Base-by-base conservation (phyloP, 2,113 vertebrate genomes). In the Phaethornis superciliosus region DNA sequence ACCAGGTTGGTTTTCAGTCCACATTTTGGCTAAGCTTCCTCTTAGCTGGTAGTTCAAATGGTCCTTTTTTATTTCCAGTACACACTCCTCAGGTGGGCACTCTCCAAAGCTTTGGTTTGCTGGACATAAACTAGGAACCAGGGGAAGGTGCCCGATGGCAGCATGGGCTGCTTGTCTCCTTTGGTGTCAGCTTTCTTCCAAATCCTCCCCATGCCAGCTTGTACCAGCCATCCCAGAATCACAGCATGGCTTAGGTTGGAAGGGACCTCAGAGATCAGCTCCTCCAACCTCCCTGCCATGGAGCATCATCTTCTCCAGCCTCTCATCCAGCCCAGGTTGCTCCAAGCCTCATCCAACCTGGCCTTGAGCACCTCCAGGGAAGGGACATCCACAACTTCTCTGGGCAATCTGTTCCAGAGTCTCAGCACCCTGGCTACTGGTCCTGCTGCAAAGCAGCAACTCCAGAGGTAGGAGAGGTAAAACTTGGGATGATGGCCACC, bases 191-290 rank as follows among this genome's bases (percentile, higher is more conserved):
- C 51, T 75, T 51, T 12, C 52, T 75, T 35, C 37, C 20, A 15
- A 63, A 6, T 9, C 4, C 28, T 26, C 64, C 23, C 12, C 24
- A 2, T 2, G 0, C 44, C 1, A 0, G 20, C 13, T 27, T n/a
- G 4, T 18, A 6, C 47, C 89, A 71, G 9, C 28, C 22, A 15
- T 40, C 40, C 40, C 40, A 40, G 40, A 40, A 40, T 40, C 40
- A 11, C 40, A 40, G 40, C 40, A 40, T 40, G 40, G 40, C 4
- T 40, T 40, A 12, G 11, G 40, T n/a, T n/a, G n/a, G n/a, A n/a
- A n/a, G n/a, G n/a, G n/a, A n/a, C n/a, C n/a, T n/a, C n/a, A n/a
- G n/a, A n/a, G n/a, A n/a, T n/a, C n/a, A n/a, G n/a, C n/a, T n/a
- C n/a, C n/a, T n/a, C n/a, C n/a, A n/a, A n/a, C n/a, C n/a, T n/a